Conservation (phyloP, 2,888 invertebrate genomes). For the Syritta pipiens region DNA sequence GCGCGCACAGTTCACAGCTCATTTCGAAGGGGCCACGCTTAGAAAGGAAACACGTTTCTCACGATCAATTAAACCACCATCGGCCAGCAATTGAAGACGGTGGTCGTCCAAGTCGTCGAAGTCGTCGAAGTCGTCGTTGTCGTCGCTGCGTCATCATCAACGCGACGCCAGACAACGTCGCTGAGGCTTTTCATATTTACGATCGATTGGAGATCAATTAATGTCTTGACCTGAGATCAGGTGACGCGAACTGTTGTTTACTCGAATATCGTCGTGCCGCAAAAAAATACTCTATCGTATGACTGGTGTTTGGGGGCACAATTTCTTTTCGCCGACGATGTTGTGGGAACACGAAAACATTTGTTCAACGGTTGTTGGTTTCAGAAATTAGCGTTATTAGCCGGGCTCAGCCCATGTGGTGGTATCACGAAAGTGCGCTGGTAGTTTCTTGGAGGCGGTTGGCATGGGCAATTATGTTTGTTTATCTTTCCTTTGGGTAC, state of each 20-base stretch:
- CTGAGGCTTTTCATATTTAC: slow-evolving; percentile 67
- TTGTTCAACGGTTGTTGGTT: slow-evolving; percentile 60
- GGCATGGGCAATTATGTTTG: slow-evolving; percentile 57
- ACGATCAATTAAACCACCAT: slow-evolving; percentile 62
- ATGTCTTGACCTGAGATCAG: slow-evolving; percentile 64
- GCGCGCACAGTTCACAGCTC: slow-evolving; percentile 49
- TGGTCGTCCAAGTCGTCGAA: background rate
- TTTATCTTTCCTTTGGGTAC: slow-evolving; percentile 57
- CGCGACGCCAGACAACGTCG: slow-evolving; percentile 2
- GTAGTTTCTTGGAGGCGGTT: slow-evolving; percentile 53
- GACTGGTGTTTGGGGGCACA: slow-evolving; percentile 41
- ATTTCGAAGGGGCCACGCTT: slow-evolving; percentile 60
- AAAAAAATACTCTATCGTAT: slow-evolving; percentile 21
- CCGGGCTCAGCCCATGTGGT: slow-evolving; percentile 40
- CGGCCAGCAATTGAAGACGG: background rate
- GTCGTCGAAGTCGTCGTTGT: background rate
- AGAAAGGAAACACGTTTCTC: slow-evolving; percentile 68
- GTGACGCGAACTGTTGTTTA: slow-evolving; percentile 62
- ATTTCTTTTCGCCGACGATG: slow-evolving; percentile 48
- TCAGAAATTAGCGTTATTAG: slow-evolving; percentile 58
- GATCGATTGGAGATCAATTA: slow-evolving; percentile 68
- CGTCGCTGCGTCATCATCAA: background rate
- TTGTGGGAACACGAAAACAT: slow-evolving; percentile 62
- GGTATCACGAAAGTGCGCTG: slow-evolving; percentile 29
- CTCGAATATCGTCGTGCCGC: slow-evolving; percentile 32